A percentile compares a stretch with the other conserved stretches of the same genome.
phyloP scores from a whole-genome alignment of 2,797 vertebrate genomes.

The Cyprinodon diabolis region DNA sequence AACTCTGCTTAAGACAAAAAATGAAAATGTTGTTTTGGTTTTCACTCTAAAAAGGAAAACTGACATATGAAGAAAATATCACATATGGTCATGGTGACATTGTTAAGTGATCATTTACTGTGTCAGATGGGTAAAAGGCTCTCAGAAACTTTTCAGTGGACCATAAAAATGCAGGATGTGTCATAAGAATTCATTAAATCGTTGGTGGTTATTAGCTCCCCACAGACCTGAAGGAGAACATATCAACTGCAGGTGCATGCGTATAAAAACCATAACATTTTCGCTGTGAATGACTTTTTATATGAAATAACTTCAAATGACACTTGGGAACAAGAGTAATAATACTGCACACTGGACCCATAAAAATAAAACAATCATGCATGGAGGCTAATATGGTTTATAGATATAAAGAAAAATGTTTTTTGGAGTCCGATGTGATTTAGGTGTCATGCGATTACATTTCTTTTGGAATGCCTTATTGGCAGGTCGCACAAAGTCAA shows the following conservation, averaged over 20 bases:
- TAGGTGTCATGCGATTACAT: neutral
- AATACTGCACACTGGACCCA: conserved; percentile 55
- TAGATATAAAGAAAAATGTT: conserved; percentile 65
- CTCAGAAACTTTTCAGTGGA: conserved; percentile 55
- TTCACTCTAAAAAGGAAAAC: conserved; percentile 50
- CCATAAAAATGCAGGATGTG: conserved; percentile 64
- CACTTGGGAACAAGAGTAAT: conserved; percentile 59
- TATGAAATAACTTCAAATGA: conserved; percentile 59
- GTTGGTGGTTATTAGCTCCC: conserved; percentile 68
- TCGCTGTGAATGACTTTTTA: conserved; percentile 40
- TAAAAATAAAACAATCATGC: conserved; percentile 63
- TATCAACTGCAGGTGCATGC: conserved; percentile 69
- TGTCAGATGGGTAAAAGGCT: conserved; percentile 43
- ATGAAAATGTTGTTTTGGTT: neutral
- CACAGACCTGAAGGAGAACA: conserved; percentile 48
- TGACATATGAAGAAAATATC: conserved; percentile 67
- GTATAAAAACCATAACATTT: conserved; percentile 55
- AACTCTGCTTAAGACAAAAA: conserved; percentile 44
- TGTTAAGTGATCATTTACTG: conserved; percentile 61
- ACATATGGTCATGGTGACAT: conserved; percentile 72
- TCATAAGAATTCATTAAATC: conserved; percentile 66
- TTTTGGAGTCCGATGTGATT: conserved; percentile 50
- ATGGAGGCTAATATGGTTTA: conserved; percentile 57
- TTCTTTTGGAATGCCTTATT: conserved; percentile 1
- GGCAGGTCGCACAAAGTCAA: conserved; percentile 1